Conservation (phyloP, 2,113 vertebrate genomes). For the Entelurus aequoreus region DNA sequence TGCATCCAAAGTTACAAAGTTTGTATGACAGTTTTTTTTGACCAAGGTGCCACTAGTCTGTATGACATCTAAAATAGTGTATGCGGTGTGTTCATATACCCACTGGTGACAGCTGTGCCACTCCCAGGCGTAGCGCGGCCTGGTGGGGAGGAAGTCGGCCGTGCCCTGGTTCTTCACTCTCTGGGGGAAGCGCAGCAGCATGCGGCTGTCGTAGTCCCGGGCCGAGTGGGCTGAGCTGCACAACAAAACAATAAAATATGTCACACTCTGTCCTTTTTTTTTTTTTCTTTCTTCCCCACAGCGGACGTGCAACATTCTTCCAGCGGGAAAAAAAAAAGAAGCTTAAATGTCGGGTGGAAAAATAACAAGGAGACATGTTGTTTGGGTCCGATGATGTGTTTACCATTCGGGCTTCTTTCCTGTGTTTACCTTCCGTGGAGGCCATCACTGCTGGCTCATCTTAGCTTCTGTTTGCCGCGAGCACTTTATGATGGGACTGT, state of each 20-base stretch:
- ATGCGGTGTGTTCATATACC: conserved; percentile 67
- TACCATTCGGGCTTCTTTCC: conserved; percentile 56
- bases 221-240: conserved; percentile 69
- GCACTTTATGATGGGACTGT: conserved; percentile 40
- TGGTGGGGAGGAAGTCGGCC: conserved; percentile 89
- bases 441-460: conserved; percentile 41
- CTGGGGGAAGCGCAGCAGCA: conserved; percentile 94
- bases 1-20: too few species aligned
- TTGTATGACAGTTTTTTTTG: too few species aligned
- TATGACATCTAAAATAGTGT: too few species aligned
- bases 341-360: conserved; percentile 50
- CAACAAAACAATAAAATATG: conserved; percentile 7
- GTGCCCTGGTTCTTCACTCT: conserved; percentile 99
- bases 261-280: conserved; percentile 28
- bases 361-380: conserved; percentile 23
- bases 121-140: conserved; percentile 96
- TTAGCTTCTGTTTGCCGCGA: too few species aligned
- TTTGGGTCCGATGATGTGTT: conserved; percentile 65
- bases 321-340: conserved; percentile 13
- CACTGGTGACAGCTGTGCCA: conserved; percentile 99
- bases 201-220: conserved; percentile 91
- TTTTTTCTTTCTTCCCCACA: conserved; percentile 17
- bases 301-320: conserved; percentile 10
- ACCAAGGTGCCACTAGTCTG: too few species aligned
- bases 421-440: conserved; percentile 53